Conservation (phyloP, 2,888 invertebrate genomes). For the Caenorhabditis panamensis region DNA sequence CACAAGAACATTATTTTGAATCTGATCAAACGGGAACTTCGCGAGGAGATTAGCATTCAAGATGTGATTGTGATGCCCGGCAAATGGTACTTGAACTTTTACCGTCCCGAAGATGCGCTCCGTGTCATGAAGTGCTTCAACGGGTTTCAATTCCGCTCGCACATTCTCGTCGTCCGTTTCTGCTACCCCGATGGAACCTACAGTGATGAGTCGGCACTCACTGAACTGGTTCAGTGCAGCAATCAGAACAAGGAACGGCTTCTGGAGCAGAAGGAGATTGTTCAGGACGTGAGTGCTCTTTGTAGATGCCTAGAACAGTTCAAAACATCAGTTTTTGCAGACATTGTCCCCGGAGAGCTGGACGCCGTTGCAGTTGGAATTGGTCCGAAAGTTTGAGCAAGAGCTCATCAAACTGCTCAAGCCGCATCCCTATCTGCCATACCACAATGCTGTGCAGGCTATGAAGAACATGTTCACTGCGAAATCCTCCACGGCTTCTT, state of each 20-base stretch:
- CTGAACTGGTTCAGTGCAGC: slow-evolving; percentile 49
- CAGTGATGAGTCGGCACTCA: slow-evolving; percentile 55
- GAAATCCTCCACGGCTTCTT: slow-evolving; percentile 12
- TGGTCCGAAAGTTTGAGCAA: slow-evolving; percentile 34
- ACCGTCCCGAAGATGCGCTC: slow-evolving; percentile 63
- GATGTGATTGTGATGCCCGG: slow-evolving; percentile 48
- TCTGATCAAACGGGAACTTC: slow-evolving; percentile 46
- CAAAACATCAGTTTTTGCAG: slow-evolving; percentile 17
- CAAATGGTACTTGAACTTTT: slow-evolving; percentile 62
- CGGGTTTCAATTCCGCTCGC: slow-evolving; percentile 49
- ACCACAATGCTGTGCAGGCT: slow-evolving; percentile 27
- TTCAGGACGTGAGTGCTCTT: slow-evolving; percentile 40
- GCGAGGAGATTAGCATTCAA: slow-evolving; percentile 54
- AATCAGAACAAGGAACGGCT: slow-evolving; percentile 24
- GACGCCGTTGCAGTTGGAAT: slow-evolving; percentile 30
- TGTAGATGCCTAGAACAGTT: no score
- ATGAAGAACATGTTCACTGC: slow-evolving; percentile 25
- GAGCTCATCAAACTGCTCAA: slow-evolving; percentile 36
- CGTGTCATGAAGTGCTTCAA: slow-evolving; percentile 55
- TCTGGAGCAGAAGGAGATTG: slow-evolving; percentile 26
- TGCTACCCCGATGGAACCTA: slow-evolving; percentile 63
- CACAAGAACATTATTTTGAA: slow-evolving; percentile 58
- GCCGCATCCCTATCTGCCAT: slow-evolving; percentile 39
- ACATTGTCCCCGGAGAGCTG: slow-evolving; percentile 28
- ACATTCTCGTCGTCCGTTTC: slow-evolving; percentile 51